A percentile compares a stretch with the other conserved stretches of the same genome.
Evolutionary conservation across 2,888 invertebrate species (phyloP).

Genomic region (Thysanoteuthis rhombus): DNA sequence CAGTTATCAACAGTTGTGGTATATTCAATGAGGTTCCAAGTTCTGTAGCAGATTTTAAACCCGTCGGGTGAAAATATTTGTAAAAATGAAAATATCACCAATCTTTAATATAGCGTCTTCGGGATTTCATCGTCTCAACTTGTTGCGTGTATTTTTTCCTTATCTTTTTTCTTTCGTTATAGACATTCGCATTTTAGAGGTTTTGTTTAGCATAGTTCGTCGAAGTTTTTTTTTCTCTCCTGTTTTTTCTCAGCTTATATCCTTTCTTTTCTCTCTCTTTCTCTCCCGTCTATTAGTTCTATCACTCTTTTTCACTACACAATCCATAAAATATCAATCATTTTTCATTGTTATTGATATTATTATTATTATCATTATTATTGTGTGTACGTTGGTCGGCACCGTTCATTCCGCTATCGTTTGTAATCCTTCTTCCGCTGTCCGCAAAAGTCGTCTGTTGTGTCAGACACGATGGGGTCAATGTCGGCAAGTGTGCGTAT

Average conservation of each 20-base stretch:
- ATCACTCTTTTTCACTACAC: neutral
- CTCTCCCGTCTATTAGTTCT: neutral
- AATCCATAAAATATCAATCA: neutral
- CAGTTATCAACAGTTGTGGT: too few relatives aligned
- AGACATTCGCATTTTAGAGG: neutral
- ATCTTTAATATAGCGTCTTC: neutral
- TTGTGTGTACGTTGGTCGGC: neutral
- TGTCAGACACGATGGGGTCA: neutral
- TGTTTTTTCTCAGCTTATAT: neutral
- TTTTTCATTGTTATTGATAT: neutral
- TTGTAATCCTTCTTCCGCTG: neutral
- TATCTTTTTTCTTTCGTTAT: neutral
- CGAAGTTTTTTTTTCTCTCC: neutral
- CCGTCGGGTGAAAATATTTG: too few relatives aligned
- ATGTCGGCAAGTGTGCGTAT: neutral
- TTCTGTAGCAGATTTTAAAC: too few relatives aligned
- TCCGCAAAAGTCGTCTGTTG: conserved; percentile 12
- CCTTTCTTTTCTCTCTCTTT: neutral
- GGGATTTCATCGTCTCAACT: neutral
- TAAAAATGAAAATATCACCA: too few relatives aligned
- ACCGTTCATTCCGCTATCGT: neutral
- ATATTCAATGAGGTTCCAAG: too few relatives aligned
- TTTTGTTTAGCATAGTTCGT: neutral
- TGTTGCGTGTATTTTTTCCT: neutral
- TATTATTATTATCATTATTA: neutral